Conservation (phyloP, 2,113 vertebrate species). For the Oxyura jamaicensis region DNA sequence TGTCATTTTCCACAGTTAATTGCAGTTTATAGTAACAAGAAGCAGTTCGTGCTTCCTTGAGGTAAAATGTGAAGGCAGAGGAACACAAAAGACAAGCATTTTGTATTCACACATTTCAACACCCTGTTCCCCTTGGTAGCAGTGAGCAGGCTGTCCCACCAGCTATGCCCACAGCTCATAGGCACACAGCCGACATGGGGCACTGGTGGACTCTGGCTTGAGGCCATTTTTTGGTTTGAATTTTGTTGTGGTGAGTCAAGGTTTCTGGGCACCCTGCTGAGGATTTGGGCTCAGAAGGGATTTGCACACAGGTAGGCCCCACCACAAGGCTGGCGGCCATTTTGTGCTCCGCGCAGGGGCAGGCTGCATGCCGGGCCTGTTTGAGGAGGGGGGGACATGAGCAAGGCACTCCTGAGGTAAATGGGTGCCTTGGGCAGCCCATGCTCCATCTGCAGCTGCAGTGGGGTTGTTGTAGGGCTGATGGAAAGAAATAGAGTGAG, state of each 20-base stretch:
- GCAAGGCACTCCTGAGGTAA: neutral
- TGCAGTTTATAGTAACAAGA: neutral
- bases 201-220: neutral
- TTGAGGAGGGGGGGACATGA: neutral
- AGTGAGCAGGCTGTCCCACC: neutral
- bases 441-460: rapidly evolving
- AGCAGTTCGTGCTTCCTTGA: neutral
- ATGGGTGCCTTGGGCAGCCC: rapidly evolving
- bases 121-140: rapidly evolving
- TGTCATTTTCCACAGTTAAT: neutral
- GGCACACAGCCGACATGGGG: neutral
- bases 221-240: slow-evolving; percentile 24
- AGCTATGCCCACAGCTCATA: rapidly evolving
- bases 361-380: rapidly evolving
- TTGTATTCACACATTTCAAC: neutral
- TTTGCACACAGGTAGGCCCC: rapidly evolving
- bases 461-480: neutral
- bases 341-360: neutral
- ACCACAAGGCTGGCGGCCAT: rapidly evolving
- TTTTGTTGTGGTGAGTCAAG: neutral
- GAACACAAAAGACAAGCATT: neutral
- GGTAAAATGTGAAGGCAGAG: neutral
- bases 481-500: neutral
- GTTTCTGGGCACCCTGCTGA: neutral
- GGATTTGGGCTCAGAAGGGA: neutral